These are phyloP conservation scores for Solenopsis invicta DNA, from an alignment of 1,140 invertebrate species.

Conservation along the genomic window DNA sequence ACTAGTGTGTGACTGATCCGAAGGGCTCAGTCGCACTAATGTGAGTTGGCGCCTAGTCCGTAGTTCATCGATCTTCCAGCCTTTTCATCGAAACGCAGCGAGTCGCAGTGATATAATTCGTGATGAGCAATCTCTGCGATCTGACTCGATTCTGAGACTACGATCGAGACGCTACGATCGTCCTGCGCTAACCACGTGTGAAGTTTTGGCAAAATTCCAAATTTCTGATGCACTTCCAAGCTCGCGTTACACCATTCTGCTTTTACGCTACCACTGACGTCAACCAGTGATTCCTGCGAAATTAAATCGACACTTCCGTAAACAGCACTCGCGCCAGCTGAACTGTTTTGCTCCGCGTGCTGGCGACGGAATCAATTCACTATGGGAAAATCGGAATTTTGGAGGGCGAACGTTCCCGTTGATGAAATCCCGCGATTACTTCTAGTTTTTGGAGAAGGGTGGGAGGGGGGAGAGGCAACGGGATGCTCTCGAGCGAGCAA, in stretches of 20 bases:
- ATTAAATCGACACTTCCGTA: not conserved
- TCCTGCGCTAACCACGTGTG: not conserved
- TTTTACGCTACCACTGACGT: not conserved
- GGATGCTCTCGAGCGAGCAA: not conserved
- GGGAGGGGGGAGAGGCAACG: not conserved
- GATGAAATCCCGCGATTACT: conserved; percentile 6
- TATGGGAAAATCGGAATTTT: conserved; percentile 30
- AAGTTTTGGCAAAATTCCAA: conserved; percentile 17
- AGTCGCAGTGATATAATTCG: not conserved
- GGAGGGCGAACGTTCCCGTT: not conserved
- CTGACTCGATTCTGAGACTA: not conserved
- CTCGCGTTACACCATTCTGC: not conserved
- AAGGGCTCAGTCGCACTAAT: conserved; percentile 15
- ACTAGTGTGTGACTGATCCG: conserved; percentile 29
- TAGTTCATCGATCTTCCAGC: not conserved
- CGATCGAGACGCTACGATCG: not conserved
- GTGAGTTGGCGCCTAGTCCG: conserved; percentile 5
- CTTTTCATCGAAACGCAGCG: not conserved
- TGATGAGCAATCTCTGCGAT: not conserved
- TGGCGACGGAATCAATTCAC: not conserved
- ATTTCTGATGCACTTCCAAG: not conserved
- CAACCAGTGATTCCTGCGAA: not conserved
- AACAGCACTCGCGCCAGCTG: not conserved
- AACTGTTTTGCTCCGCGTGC: not conserved
- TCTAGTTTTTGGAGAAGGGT: not conserved